Evolutionary conservation across 2,113 vertebrate genomes (phyloP), one percentile per base, ranked within the genome.

Genomic region (Psophia crepitans): DNA sequence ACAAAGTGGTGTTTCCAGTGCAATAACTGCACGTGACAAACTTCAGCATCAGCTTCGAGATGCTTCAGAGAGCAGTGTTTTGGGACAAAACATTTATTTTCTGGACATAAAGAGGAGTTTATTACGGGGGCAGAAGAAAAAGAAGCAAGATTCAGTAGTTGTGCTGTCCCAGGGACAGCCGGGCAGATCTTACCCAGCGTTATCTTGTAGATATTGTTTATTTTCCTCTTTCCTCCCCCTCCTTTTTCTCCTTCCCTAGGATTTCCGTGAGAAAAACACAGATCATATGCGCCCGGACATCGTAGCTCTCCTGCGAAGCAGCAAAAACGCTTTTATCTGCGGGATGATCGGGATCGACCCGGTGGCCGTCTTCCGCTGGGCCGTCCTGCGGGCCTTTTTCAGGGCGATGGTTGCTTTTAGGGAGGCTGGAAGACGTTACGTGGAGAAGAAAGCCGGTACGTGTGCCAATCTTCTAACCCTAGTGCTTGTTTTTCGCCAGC

Each of bases 241-340:
- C 24, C 35, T 84, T 83, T 90, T 48, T 9, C 26, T 57, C 54
- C 48, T 35, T 82, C 13, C 30, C 58, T 91, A 99, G 99, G 99
- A 99, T 96, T 99, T 99, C 95, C 98, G 99, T 57, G 99, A 99
- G 98, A 99, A 99, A 98, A 99, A 99, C 97, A 99, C 99, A 0
- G 99, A 99, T 90, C 99, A 99, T 94, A 99, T 99, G 99, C 98
- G 99, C 1, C 99, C 99, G 0, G 99, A 99, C 97, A 99, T 99
- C 30, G 99, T 99, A 2, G 99, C 99, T 41, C 98, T 99, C 20
- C 98, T 99, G 58, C 98, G 99, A 95, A 99, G 99, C 98, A 99
- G 99, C 97, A 98, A 97, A 68, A 99, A 98, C 12, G 98, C 99
- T 71, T 99, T 99, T 77, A 99, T 99, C 97, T 99, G 99, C 3